A percentile compares a stretch with the other conserved stretches of the same genome.
Conservation (phyloP, 1,140 invertebrate species). For the Dermatophagoides farinae region DNA sequence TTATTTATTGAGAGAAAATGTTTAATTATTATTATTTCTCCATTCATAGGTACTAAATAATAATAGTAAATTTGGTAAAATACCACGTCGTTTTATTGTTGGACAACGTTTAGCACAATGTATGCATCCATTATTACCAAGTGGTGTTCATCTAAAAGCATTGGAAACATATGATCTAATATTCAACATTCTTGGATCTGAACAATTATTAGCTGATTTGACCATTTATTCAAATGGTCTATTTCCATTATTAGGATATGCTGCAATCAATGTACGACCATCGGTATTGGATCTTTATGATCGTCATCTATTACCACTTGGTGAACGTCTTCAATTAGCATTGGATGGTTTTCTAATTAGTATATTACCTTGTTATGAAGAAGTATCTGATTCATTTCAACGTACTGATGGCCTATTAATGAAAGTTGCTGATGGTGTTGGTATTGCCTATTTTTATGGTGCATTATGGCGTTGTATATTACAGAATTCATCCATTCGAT, state of each 20-base stretch:
- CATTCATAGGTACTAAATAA: conserved; percentile 38
- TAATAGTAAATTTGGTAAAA: conserved; percentile 64
- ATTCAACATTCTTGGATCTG: conserved; percentile 70
- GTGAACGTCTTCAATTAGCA: conserved; percentile 53
- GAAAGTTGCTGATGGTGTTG: conserved; percentile 57
- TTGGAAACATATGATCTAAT: conserved; percentile 82
- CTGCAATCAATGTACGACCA: conserved; percentile 73
- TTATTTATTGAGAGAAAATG: background rate
- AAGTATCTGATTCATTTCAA: conserved; percentile 72
- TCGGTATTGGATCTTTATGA: conserved; percentile 68
- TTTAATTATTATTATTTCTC: background rate
- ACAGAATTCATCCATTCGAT: conserved; percentile 55
- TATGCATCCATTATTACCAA: conserved; percentile 73
- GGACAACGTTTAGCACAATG: conserved; percentile 83
- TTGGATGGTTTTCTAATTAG: conserved; percentile 68
- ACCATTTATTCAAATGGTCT: conserved; percentile 73
- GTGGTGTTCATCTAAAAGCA: conserved; percentile 77
- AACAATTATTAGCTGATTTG: conserved; percentile 55
- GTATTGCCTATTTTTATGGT: conserved; percentile 56
- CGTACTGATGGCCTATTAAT: conserved; percentile 53
- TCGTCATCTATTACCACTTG: conserved; percentile 68
- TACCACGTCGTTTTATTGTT: conserved; percentile 70
- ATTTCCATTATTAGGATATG: conserved; percentile 69
- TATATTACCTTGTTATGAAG: conserved; percentile 64
- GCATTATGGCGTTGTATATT: conserved; percentile 71